Base-by-base conservation (phyloP, 2,888 invertebrate genomes). In the Ptilodon capucinus region DNA sequence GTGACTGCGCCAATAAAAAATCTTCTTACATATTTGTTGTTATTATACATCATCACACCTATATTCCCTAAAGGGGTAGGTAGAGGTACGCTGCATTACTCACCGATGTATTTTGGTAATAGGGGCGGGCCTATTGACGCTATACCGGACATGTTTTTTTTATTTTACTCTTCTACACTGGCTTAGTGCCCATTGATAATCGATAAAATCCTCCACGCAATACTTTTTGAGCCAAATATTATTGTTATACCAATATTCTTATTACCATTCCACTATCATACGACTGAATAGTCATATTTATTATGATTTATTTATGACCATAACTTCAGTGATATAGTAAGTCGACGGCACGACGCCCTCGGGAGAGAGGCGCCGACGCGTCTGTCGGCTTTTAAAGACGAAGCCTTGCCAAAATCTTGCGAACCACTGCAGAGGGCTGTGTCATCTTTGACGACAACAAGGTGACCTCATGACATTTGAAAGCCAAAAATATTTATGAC, bases 361-460 rank as follows among this genome's bases (percentile, higher is more conserved):
- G 28, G n/a, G 30, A 41, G 7, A 21, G 4, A 5, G 32, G 6
- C 32, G 17, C 60, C 46, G 41, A 46, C 36, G 44, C 46, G 40
- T 44, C 38, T 47, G 30, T 35, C 6, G 16, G 46, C 38, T 18
- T 41, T 16, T 21, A 35, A 28, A 14, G 30, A 18, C 32, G 30
- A 18, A 25, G 14, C 4, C 14, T 32, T 32, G 32, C 7, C 32
- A 32, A 32, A 32, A 32, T 14, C 8, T 14, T 14, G 14, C 14
- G 14, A 14, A 32, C 32, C 14, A 2, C 2, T 32, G 32, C 32
- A n/a, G 28, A 28, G 28, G 28, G 6, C 30, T 13, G 30, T 2
- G 7, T 8, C 9, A 8, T 32, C 6, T 32, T 7, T 28, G 9
- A 32, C 14, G 32, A 2, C 32, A 32, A 32, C 5, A 6, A 6